phyloP scores from a whole-genome alignment of 2,888 invertebrate genomes.

The Auanema freiburgensis region DNA sequence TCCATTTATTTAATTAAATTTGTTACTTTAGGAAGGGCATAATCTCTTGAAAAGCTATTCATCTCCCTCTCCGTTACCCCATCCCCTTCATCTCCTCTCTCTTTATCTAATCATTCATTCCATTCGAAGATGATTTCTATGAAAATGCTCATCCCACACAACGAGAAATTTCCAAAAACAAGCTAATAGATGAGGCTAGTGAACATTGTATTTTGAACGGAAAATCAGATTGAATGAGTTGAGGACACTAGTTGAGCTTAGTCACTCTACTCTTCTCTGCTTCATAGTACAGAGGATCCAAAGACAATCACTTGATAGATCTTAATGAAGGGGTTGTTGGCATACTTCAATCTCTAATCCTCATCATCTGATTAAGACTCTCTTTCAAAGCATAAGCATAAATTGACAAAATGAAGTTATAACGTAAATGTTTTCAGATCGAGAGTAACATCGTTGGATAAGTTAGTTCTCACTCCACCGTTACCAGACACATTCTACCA shows the following conservation, averaged over 20 bases:
- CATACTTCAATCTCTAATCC: not conserved
- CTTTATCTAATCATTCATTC: not conserved
- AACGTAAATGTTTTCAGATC: constrained; percentile 25
- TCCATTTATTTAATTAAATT: no score
- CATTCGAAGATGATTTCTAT: not conserved
- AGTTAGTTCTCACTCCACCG: constrained; percentile 33
- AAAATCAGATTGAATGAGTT: no score
- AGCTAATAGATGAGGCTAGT: no score
- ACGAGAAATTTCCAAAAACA: no score
- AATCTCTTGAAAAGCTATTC: not conserved
- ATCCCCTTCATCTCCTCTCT: no score
- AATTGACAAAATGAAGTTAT: not conserved
- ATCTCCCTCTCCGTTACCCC: no score
- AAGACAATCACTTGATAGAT: no score
- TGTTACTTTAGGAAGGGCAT: not conserved
- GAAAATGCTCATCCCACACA: not conserved
- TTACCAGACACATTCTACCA: constrained; percentile 45
- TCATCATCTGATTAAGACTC: not conserved
- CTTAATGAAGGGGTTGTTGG: not conserved
- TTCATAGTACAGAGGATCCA: no score
- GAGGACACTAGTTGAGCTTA: no score
- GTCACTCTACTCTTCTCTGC: no score
- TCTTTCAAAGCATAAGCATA: not conserved
- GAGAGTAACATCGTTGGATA: constrained; percentile 25
- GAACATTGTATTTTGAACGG: no score